phyloP scores from a whole-genome alignment of 2,888 invertebrate species.

The Schizotus pectinicornis region DNA sequence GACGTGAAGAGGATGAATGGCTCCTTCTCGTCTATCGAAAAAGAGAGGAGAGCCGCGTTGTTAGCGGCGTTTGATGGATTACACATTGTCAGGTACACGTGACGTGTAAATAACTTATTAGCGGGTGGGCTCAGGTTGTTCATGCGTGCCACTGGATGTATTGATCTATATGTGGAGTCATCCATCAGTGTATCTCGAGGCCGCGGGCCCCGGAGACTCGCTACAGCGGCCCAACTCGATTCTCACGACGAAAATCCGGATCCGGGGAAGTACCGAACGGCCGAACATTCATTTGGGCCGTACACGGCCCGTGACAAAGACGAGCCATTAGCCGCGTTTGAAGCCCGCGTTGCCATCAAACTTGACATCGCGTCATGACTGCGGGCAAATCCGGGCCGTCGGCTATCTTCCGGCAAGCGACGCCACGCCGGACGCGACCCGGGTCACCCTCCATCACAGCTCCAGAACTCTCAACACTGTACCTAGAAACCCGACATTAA shows the following conservation, averaged over 20 bases:
- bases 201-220: constrained; percentile 44
- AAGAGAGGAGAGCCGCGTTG: constrained; percentile 10
- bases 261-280: not conserved
- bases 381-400: constrained; percentile 53
- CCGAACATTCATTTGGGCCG: constrained; percentile 22
- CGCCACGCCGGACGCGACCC: not conserved
- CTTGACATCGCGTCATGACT: constrained; percentile 55
- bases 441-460: not conserved
- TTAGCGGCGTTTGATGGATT: constrained; percentile 29
- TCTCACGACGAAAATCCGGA: not conserved
- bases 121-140: constrained; percentile 49
- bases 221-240: constrained; percentile 42
- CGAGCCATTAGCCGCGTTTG: constrained; percentile 36
- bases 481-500: too few species aligned
- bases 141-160: constrained; percentile 55
- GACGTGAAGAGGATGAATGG: constrained; percentile 22
- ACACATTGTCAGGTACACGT: constrained; percentile 36
- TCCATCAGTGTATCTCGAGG: constrained; percentile 55
- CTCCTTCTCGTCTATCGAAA: constrained; percentile 15
- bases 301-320: constrained; percentile 33
- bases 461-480: not conserved
- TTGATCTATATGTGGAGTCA: constrained; percentile 58
- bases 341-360: constrained; percentile 45
- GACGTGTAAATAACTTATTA: constrained; percentile 52
- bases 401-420: constrained; percentile 39